phyloP scores from a whole-genome alignment of 2,797 vertebrate genomes.

The Prionace glauca region DNA sequence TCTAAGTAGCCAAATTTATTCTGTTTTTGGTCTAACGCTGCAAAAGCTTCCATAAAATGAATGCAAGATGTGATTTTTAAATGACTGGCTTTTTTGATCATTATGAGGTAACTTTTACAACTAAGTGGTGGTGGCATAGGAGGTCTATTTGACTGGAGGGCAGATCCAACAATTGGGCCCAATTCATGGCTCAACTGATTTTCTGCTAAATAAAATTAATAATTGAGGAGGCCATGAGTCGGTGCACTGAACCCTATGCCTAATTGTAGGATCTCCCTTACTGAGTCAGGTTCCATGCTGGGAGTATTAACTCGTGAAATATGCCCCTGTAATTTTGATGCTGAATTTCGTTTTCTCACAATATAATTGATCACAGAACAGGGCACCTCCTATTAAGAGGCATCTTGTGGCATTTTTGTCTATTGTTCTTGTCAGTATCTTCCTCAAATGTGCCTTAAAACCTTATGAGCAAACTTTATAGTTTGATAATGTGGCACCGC shows the following conservation, averaged over 20 bases:
- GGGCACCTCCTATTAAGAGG: not conserved
- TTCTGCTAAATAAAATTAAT: slow-evolving; percentile 23
- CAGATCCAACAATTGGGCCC: not conserved
- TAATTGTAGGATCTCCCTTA: not conserved
- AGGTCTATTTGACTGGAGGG: not conserved
- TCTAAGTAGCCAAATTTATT: not conserved
- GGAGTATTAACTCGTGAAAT: not conserved
- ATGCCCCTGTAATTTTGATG: not conserved
- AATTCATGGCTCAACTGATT: not conserved
- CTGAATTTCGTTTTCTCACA: not conserved
- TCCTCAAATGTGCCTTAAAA: not conserved
- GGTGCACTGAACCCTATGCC: not conserved
- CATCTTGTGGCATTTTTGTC: not conserved
- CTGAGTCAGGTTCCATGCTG: not conserved
- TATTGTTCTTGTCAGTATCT: not conserved
- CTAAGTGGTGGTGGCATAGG: not conserved
- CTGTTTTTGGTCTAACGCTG: not conserved
- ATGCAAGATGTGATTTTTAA: not conserved
- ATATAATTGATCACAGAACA: not conserved
- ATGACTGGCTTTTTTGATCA: not conserved
- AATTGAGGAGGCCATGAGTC: not conserved
- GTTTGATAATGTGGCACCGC: not conserved
- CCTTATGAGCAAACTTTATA: not conserved
- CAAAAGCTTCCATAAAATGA: not conserved
- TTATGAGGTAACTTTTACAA: not conserved